Evolutionary conservation across 1,140 invertebrate genomes (phyloP).

Genomic region (Heliothis subflexa): DNA sequence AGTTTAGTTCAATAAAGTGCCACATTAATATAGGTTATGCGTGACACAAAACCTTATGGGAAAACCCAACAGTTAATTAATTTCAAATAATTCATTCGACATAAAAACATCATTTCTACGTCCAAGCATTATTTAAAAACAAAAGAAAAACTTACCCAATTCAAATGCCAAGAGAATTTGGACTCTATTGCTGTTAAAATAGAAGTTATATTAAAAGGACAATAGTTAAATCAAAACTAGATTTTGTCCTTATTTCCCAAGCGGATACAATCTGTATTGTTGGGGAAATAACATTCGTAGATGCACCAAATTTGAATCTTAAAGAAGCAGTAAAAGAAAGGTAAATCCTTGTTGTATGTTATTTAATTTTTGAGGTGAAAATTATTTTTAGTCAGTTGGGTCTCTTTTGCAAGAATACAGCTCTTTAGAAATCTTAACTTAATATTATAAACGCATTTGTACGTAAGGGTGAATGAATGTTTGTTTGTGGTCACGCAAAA

Average conservation of each 20-base stretch:
- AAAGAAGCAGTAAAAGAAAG: background rate
- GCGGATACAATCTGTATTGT: background rate
- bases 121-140: background rate
- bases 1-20: background rate
- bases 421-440: no score
- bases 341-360: background rate
- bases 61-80: background rate
- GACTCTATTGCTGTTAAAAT: background rate
- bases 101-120: background rate
- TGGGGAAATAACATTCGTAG: background rate
- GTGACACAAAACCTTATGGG: background rate
- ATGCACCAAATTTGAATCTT: background rate
- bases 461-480: no score
- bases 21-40: conserved; percentile 11
- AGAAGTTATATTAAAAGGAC: background rate
- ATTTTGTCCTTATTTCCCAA: background rate
- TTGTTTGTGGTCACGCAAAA: no score
- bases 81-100: conserved; percentile 3
- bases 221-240: background rate
- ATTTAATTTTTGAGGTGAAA: background rate
- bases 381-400: no score
- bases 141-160: background rate
- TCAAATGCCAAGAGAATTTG: background rate
- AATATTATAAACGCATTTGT: no score
- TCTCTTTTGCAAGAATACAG: no score